Evolutionary conservation across 2,113 vertebrate species (phyloP).

Genomic region (Myocastor coypus): DNA sequence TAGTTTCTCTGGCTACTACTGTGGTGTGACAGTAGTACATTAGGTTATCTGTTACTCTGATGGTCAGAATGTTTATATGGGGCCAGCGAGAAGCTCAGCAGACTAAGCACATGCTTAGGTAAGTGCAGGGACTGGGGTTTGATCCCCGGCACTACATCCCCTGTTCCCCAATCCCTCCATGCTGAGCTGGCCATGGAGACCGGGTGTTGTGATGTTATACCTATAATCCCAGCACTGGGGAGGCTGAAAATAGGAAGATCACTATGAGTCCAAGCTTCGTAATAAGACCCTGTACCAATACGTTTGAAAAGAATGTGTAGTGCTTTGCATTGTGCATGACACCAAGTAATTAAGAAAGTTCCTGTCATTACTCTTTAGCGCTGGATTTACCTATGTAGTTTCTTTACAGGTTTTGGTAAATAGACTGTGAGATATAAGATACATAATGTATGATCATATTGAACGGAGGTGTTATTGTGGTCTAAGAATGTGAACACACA

Average conservation of each 20-base stretch:
- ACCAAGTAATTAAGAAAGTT: conserved; percentile 22
- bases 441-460: neutral
- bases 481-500: neutral
- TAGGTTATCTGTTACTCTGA: neutral
- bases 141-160: too few species aligned
- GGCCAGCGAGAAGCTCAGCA: too few species aligned
- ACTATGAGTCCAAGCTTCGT: too few species aligned
- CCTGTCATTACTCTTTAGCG: neutral
- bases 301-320: neutral
- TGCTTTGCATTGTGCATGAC: neutral
- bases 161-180: too few species aligned
- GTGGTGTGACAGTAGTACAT: too few species aligned
- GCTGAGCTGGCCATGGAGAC: too few species aligned
- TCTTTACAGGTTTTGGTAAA: conserved; percentile 2
- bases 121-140: too few species aligned
- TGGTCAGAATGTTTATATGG: neutral
- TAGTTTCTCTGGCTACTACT: neutral
- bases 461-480: conserved; percentile 21
- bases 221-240: too few species aligned
- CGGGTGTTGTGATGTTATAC: too few species aligned
- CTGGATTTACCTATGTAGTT: neutral
- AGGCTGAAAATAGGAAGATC: too few species aligned
- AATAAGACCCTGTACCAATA: too few species aligned
- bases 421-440: neutral
- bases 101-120: too few species aligned